phyloP scores from a whole-genome alignment of 2,888 invertebrate genomes.

The Nemapogon koenigi region DNA sequence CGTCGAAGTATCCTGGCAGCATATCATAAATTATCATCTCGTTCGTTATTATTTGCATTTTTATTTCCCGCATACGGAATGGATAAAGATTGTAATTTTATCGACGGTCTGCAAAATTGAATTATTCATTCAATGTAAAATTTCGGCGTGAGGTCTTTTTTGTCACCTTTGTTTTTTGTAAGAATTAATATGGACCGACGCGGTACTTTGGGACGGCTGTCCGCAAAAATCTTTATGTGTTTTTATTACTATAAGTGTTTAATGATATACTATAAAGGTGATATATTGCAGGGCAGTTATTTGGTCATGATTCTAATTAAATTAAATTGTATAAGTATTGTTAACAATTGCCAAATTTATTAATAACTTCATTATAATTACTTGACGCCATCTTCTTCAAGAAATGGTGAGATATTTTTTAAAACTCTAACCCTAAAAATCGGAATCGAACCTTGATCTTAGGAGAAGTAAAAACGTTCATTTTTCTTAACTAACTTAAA shows the following conservation, averaged over 20 bases:
- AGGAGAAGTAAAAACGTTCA: too few species aligned
- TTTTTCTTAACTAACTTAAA: too few species aligned
- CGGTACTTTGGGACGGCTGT: conserved; percentile 1
- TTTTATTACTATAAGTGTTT: conserved; percentile 8
- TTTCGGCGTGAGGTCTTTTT: conserved; percentile 10
- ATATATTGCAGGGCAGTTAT: too few species aligned
- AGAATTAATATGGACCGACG: conserved; percentile 4
- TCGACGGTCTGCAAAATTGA: conserved; percentile 48
- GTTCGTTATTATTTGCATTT: conserved; percentile 53
- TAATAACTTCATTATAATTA: too few species aligned
- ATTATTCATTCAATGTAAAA: conserved; percentile 52
- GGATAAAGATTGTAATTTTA: conserved; percentile 51
- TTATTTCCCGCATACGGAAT: conserved; percentile 49
- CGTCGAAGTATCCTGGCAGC: conserved; percentile 1
- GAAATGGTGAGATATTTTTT: too few species aligned
- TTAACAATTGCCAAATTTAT: too few species aligned
- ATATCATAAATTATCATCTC: conserved; percentile 44
- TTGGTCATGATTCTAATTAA: too few species aligned
- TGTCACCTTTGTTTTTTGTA: conserved; percentile 6
- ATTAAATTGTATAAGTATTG: too few species aligned
- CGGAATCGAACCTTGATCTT: too few species aligned
- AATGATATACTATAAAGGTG: conserved; percentile 8
- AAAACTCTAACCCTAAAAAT: too few species aligned
- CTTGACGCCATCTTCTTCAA: too few species aligned
- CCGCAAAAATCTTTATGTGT: conserved; percentile 1